These are phyloP conservation scores for Gallinago nigripennis DNA, from an alignment of 2,797 vertebrate genomes.

Conservation along the genomic window DNA sequence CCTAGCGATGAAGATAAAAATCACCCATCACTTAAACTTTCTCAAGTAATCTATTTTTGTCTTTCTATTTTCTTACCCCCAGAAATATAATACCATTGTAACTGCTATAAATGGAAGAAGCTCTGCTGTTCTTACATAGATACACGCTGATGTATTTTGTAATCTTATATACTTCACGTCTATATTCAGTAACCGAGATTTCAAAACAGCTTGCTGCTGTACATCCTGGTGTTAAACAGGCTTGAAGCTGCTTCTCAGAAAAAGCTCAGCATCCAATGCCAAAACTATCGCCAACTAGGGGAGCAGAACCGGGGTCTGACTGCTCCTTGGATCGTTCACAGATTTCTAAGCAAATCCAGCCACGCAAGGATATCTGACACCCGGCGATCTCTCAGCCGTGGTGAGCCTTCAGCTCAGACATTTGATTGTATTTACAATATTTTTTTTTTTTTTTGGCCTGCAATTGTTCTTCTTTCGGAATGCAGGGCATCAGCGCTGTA, in stretches of 20 bases:
- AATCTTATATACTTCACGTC: neutral
- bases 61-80: neutral
- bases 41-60: neutral
- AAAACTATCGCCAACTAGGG: neutral
- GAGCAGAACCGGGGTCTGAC: neutral
- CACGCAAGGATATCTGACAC: constrained; percentile 4
- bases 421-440: neutral
- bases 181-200: constrained; percentile 21
- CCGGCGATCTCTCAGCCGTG: neutral
- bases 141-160: constrained; percentile 16
- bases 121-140: neutral
- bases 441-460: neutral
- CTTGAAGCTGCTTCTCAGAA: neutral
- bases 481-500: neutral
- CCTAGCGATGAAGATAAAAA: neutral
- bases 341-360: constrained; percentile 22
- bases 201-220: neutral
- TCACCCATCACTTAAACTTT: neutral
- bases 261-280: neutral
- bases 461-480: neutral
- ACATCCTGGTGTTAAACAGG: neutral
- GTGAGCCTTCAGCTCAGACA: neutral
- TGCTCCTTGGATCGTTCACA: neutral
- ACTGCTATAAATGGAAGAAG: constrained; percentile 30
- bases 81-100: neutral